Evolutionary conservation across 2,888 invertebrate genomes (phyloP).

Genomic region (Pachycephus smyrnensis): DNA sequence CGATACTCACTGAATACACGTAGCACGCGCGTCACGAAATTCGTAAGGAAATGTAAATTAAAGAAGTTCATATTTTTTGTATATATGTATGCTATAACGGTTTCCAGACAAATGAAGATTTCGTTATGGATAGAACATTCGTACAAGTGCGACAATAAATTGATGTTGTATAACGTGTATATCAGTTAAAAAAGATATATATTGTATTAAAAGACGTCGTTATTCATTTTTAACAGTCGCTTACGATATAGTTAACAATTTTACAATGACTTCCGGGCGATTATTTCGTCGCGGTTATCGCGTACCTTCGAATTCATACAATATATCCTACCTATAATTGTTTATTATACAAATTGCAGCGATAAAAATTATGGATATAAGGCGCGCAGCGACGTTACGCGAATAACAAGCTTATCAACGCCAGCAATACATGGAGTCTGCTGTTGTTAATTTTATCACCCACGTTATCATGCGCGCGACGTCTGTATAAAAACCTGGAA

Average conservation of each 20-base stretch:
- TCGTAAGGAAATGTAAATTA: not conserved
- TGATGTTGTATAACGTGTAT: not conserved
- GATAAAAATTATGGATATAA: not conserved
- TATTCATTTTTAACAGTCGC: not conserved
- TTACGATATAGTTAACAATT: not conserved
- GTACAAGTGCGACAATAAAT: not conserved
- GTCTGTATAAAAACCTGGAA: conserved; percentile 60
- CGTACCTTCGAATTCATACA: not conserved
- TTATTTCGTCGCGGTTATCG: not conserved
- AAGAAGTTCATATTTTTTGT: not conserved
- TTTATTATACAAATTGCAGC: not conserved
- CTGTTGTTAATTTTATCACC: conserved; percentile 35
- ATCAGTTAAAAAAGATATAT: not conserved
- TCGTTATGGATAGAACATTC: not conserved
- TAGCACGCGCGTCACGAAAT: not conserved
- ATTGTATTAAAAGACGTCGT: not conserved
- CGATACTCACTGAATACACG: not conserved
- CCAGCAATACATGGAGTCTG: conserved; percentile 44
- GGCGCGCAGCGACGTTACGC: not conserved
- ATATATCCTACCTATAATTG: not conserved
- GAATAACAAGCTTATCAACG: conserved; percentile 22
- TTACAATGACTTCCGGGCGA: not conserved
- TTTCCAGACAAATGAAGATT: not conserved
- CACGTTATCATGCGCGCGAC: conserved; percentile 32
- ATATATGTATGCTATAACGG: not conserved